Evolutionary conservation across 1,140 invertebrate species (phyloP).

Genomic region (Anoplolepis gracilipes): DNA sequence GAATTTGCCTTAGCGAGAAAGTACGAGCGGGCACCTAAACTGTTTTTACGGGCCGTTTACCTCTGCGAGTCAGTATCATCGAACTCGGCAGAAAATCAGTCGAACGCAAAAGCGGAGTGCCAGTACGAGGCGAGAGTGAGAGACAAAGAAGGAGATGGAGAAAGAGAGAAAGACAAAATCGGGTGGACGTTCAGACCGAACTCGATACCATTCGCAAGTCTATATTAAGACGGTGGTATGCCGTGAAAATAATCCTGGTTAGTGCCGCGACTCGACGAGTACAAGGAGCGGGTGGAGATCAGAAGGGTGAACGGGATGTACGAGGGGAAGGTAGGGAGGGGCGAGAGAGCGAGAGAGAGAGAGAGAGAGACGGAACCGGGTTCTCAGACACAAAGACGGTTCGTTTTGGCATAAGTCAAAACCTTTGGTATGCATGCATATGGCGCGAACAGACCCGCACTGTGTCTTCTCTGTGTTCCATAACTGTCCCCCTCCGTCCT

Average conservation of each 20-base stretch:
- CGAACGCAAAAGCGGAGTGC: conserved; percentile 37
- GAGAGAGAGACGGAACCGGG: not conserved
- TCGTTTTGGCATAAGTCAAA: conserved; percentile 86
- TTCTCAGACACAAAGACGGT: conserved; percentile 82
- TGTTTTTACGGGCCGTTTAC: conserved; percentile 61
- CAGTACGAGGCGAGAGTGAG: not conserved
- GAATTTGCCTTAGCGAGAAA: conserved; percentile 36
- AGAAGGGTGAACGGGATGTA: not conserved
- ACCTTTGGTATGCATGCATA: conserved; percentile 80
- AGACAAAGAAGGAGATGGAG: not conserved
- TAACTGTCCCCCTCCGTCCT: conserved; percentile 39
- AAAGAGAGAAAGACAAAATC: conserved; percentile 35
- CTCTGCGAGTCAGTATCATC: conserved; percentile 59
- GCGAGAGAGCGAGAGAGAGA: too few species aligned
- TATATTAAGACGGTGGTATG: conserved; percentile 80
- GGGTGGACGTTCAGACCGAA: conserved; percentile 74
- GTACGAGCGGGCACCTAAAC: conserved; percentile 42
- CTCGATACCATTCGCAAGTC: conserved; percentile 79
- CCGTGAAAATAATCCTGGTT: conserved; percentile 77
- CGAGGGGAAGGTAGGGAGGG: conserved; percentile 29
- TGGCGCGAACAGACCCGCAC: conserved; percentile 66
- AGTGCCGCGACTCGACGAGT: conserved; percentile 60
- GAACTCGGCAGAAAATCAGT: conserved; percentile 64
- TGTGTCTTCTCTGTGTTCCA: conserved; percentile 43
- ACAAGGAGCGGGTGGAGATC: conserved; percentile 23